Evolutionary conservation across 2,888 invertebrate species (phyloP).

Genomic region (Lycia hirtaria): DNA sequence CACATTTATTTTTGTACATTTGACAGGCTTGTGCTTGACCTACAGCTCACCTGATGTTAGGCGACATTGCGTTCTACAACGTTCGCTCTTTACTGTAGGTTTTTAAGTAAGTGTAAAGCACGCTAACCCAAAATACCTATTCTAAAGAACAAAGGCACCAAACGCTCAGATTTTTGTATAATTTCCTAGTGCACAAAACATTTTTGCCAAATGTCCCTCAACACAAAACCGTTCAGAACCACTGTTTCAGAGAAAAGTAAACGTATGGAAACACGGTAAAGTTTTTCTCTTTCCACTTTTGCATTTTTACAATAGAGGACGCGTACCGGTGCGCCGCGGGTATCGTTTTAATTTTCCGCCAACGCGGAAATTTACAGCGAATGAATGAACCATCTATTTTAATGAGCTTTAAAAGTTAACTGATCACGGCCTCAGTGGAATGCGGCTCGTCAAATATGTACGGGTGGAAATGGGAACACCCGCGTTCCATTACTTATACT

Average conservation of each 20-base stretch:
- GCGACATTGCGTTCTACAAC: no score
- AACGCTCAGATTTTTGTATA: no score
- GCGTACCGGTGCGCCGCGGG: slow-evolving; percentile 65
- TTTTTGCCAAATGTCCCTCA: no score
- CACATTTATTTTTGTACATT: no score
- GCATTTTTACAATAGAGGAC: slow-evolving; percentile 62
- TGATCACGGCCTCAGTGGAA: slow-evolving; percentile 64
- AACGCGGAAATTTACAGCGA: slow-evolving; percentile 75
- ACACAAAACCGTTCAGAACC: no score
- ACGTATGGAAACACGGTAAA: slow-evolving; percentile 66
- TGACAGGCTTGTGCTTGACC: no score
- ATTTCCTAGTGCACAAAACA: no score
- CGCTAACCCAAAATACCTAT: no score
- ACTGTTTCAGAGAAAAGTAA: slow-evolving; percentile 59
- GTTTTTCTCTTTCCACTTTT: slow-evolving; percentile 68
- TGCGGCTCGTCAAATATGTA: slow-evolving; percentile 44
- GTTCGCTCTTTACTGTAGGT: no score
- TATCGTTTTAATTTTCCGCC: slow-evolving; percentile 84
- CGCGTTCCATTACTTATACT: slow-evolving; percentile 14
- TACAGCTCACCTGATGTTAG: no score
- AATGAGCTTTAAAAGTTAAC: slow-evolving; percentile 84
- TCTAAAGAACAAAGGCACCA: no score
- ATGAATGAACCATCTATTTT: slow-evolving; percentile 83
- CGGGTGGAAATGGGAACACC: slow-evolving; percentile 15
- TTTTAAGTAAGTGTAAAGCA: no score